These are phyloP conservation scores for Tinea semifulvella DNA, from an alignment of 2,888 invertebrate genomes.

Conservation along the genomic window DNA sequence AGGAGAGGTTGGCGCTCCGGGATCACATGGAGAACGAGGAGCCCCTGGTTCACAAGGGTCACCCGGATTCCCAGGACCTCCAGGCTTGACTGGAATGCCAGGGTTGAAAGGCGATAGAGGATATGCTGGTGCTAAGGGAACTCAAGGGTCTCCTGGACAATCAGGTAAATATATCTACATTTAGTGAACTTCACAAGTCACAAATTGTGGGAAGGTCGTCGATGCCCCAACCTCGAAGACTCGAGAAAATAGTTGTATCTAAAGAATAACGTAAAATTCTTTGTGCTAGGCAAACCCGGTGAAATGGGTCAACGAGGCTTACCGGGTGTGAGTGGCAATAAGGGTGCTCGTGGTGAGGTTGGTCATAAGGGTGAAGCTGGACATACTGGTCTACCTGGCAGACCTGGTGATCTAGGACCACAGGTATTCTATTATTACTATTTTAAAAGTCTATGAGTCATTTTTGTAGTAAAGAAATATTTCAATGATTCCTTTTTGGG, in stretches of 20 bases:
- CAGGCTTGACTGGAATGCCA: conserved; percentile 73
- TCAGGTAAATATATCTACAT: conserved; percentile 56
- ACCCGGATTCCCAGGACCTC: conserved; percentile 74
- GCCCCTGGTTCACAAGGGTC: conserved; percentile 74
- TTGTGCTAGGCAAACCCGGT: conserved; percentile 67
- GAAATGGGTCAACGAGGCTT: conserved; percentile 70
- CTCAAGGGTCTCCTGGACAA: conserved; percentile 73
- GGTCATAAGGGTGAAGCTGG: conserved; percentile 81
- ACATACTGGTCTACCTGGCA: conserved; percentile 77
- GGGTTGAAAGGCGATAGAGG: conserved; percentile 81
- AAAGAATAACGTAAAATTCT: not conserved
- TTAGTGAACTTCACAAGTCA: too few relatives aligned
- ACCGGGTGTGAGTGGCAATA: conserved; percentile 72
- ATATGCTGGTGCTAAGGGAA: conserved; percentile 74
- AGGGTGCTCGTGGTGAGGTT: conserved; percentile 79
- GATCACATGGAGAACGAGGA: conserved; percentile 79
- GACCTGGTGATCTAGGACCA: conserved; percentile 78
- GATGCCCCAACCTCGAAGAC: too few relatives aligned
- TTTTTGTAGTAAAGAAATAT: conserved; percentile 3
- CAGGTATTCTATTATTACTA: conserved; percentile 63
- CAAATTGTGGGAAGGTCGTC: too few relatives aligned
- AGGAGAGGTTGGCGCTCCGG: conserved; percentile 77
- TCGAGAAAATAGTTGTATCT: not conserved
- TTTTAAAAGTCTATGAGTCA: too few relatives aligned
- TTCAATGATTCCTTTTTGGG: too few relatives aligned